Base-by-base conservation (phyloP, 2,888 invertebrate genomes). In the Altica lythri region DNA sequence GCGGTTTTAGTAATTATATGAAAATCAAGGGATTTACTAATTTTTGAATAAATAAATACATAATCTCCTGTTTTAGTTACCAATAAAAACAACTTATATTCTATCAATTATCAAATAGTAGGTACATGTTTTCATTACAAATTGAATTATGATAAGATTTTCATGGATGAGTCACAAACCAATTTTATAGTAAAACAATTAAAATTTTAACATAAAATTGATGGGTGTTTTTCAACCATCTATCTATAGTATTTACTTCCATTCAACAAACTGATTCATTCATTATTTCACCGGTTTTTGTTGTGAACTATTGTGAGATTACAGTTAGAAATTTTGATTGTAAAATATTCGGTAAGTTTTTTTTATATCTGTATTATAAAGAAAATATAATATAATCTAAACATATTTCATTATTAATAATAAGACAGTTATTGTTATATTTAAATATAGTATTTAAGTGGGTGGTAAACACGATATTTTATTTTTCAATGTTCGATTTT, bases 141-240 rank as follows among this genome's bases (percentile, higher is more conserved):
- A 22, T 22, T 10, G n/a, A 27, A 4, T 27, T 27, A 27, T 10
- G 9, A 30, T 30, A 32, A 30, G 6, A 19, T 19, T 18, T 32
- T 16, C 27, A 29, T 12, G 29, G 10, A 44, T 44, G 44, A 44
- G 12, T 44, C 44, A 44, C 34, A 9, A 19, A 32, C 32, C 8
- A 44, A 47, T 37, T 47, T 47, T 37, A 17, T 37, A 29, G 18
- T 51, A 35, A n/a, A 35, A 51, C 44, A 51, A 38, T 51, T 38
- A 17, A 25, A 44, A n/a, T 34, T 32, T 14, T n/a, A 16, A 37
- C 51, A 51, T 38, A 13, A 37, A 38, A 27, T 35, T 43, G 35
- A 17, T 44, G 27, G 51, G 17, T 35, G 44, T 51, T 44, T 44
- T 32, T n/a, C n/a, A n/a, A n/a, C n/a, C n/a, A n/a, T n/a, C n/a